Base-by-base conservation (phyloP, 1,140 invertebrate species). In the Drosophila willistoni region DNA sequence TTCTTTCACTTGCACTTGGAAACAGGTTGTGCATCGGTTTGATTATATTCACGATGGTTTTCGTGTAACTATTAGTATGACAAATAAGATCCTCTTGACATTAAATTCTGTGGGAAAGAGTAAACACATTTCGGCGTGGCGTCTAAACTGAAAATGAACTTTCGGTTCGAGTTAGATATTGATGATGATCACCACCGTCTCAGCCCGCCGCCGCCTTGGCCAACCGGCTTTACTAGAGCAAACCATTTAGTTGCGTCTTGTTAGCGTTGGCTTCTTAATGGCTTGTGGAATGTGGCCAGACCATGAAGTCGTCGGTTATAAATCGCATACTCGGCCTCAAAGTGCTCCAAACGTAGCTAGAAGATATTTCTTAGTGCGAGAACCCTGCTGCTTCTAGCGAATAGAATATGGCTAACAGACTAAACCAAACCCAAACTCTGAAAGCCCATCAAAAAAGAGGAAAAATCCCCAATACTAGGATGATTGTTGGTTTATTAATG, bases 241-340 rank as follows among this genome's bases (percentile, higher is more conserved):
- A 22, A 51, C 19, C 44, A 51, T 51, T 51, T 51, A 51, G 44
- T 51, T 51, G 12, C 42, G 44, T 22, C 44, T 51, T 51, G 44
- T 51, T 51, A 51, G 17, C 44, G 9, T 51, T 51, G 44, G 44
- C 14, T 51, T 51, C 17, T 51, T 51, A 51, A 51, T 22, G 44
- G 44, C 9, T 51, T 51, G 44, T 22, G 44, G 44, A 51, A 51
- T 51, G 44, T 51, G 44, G 44, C 36, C 36, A 39, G 36, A 39
- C 36, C 36, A 39, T 39, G 12, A 39, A 39, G 12, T 39, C 34
- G 34, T 36, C 34, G 34, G 34, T 14, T 47, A 14, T 9, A 47
- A 44, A 44, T 44, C 6, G 14, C 17, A 47, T 47, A 17, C 7
- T 39, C 12, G 36, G 12, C 12, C 12, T 12, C 44, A 51, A 22